Base-by-base conservation (phyloP, 2,888 invertebrate genomes). In the Lasioglossum calceatum region DNA sequence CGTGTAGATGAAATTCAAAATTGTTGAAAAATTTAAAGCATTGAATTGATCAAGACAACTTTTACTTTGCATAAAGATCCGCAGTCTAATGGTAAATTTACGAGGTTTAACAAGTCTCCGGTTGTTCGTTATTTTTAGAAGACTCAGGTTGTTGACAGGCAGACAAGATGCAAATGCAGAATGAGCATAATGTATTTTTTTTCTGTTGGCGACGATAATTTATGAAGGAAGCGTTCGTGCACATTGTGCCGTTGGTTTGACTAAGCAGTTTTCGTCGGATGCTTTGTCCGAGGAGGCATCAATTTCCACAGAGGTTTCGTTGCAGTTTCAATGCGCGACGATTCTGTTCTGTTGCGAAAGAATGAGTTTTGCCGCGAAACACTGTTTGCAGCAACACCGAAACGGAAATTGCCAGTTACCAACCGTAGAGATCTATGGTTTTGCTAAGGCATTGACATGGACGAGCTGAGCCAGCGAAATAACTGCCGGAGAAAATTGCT, bases 401-500 rank as follows among this genome's bases (percentile, higher is more conserved):
- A 72, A 64, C 64, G 81, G 81, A 78, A 81, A 81, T 86, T 81
- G 81, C 54, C 81, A 78, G 86, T 86, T 86, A 54, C 86, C 74
- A 78, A 86, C 72, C 86, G 50, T 81, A 72, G 86, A 72, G 81
- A 75, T 81, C 75, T 85, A 86, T 70, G 82, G 76, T 87, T 90
- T 84, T 79, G 75, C 72, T 64, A 50, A 74, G 83, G 80, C 76
- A 82, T 67, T 77, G 77, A 75, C 81, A 78, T 3, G 61, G 44
- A 47, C 81, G 71, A 27, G 84, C 86, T 83, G 87, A 88, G 75
- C 72, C 88, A 83, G 92, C 92, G 84, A 90, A 93, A 93, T 92
- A 92, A 91, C 88, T 90, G 85, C 77, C 73, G 82, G 87, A 87
- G 85, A 88, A 91, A 92, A 92, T 92, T 87, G 91, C 91, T 87